Base-by-base conservation (phyloP, 1,140 invertebrate genomes). In the Venturia canescens region DNA sequence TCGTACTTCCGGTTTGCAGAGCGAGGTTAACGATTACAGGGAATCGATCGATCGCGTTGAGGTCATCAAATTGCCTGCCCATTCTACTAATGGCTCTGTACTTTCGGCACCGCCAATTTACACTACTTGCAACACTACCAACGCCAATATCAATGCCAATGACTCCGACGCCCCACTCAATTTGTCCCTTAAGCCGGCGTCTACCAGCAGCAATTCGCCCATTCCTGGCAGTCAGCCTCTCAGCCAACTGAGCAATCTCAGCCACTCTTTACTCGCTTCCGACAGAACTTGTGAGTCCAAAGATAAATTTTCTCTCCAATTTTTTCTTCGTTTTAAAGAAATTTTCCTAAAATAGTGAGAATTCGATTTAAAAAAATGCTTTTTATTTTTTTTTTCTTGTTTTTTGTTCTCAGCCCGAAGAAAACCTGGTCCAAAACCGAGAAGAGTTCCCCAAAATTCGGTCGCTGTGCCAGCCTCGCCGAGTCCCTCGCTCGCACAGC, bases 161-260 rank as follows among this genome's bases (percentile, higher is more conserved):
- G 94, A 95, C 60, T 93, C 93, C 4, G 96, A 97, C 85, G 94
- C 95, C 0, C 96, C 96, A 0, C 92, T 97, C 21, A 97, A 97
- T 90, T 93, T 97, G 1, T 97, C 96, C 5, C 91, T 97, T 79
- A 97, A 97, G 89, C 95, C 96, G 26, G 91, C 94, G 27, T 91
- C 92, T 63, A 92, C 93, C 44, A 89, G 88, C 69, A 86, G 87
- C 75, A 89, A 87, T 78, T 91, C 89, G 77, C 86, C 91, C 26
- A 90, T 90, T 63, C 83, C 89, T 34, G 82, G 86, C 66, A 93
- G 87, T 85, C 92, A 93, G 71, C 93, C 93, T 31, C 89, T 94
- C 78, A 93, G 92, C 83, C 93, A 93, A 78, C 88, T 94, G 78
- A 93, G 93, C 87, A 94, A 93, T 90, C 91, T 94, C 89, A 90